Conservation (phyloP, 2,888 invertebrate genomes). For the Cerceris rybyensis region DNA sequence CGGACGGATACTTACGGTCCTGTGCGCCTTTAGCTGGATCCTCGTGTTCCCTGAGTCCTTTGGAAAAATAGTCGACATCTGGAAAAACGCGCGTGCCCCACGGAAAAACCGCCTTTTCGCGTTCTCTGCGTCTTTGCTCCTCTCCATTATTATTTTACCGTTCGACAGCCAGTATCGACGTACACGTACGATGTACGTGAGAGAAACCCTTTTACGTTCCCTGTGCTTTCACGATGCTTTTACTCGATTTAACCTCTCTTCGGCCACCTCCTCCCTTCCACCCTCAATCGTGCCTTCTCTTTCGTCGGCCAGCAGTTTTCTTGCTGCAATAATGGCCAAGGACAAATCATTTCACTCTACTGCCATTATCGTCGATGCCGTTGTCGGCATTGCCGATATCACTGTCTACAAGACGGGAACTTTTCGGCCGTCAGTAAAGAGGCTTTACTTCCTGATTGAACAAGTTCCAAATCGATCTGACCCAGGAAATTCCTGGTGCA, state of each 20-base stretch:
- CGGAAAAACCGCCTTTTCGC: constrained; percentile 34
- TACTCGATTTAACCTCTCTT: constrained; percentile 70
- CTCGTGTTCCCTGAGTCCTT: constrained; percentile 43
- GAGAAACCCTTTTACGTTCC: constrained; percentile 70
- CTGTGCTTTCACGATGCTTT: constrained; percentile 62
- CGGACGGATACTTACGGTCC: constrained; percentile 1
- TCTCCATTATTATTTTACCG: constrained; percentile 76
- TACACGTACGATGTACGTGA: constrained; percentile 73
- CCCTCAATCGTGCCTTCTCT: background rate
- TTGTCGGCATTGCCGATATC: constrained; percentile 55
- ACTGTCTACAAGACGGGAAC: constrained; percentile 32
- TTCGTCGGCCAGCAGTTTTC: constrained; percentile 32
- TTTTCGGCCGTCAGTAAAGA: constrained; percentile 56
- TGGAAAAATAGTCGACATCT: constrained; percentile 53
- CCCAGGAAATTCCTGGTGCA: constrained; percentile 32
- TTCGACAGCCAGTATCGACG: constrained; percentile 70
- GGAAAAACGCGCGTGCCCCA: constrained; percentile 23
- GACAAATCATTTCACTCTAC: constrained; percentile 68
- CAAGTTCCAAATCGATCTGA: constrained; percentile 50
- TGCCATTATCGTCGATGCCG: constrained; percentile 56
- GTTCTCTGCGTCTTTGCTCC: constrained; percentile 51
- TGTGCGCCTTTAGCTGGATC: constrained; percentile 20
- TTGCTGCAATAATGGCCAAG: constrained; percentile 63
- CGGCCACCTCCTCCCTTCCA: constrained; percentile 15
- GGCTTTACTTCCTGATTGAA: constrained; percentile 64